Evolutionary conservation across 2,888 invertebrate species (phyloP).

Genomic region (Osedax frankpressi): DNA sequence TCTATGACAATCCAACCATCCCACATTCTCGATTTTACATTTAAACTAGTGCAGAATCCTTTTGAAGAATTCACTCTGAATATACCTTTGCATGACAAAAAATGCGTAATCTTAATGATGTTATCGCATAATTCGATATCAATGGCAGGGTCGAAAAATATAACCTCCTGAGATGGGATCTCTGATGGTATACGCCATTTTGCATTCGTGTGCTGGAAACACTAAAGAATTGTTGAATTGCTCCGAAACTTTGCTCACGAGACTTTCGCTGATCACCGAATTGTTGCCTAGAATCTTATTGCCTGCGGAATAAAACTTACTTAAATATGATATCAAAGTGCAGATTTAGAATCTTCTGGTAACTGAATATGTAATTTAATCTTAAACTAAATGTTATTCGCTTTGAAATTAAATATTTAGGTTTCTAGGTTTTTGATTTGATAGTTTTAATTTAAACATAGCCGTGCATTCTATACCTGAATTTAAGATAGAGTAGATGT

Average conservation of each 20-base stretch:
- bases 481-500: conserved; percentile 59
- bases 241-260: conserved; percentile 37
- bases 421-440: too few species aligned
- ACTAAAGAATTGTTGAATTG: conserved; percentile 51
- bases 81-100: not conserved
- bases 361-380: too few species aligned
- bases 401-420: too few species aligned
- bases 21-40: conserved; percentile 65
- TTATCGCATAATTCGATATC: not conserved
- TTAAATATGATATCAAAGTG: too few species aligned
- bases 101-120: not conserved
- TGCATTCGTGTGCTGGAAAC: conserved; percentile 53
- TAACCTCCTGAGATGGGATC: conserved; percentile 75
- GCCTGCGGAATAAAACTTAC: not conserved
- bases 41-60: not conserved
- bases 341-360: too few species aligned
- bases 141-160: not conserved
- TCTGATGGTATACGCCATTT: conserved; percentile 77
- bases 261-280: not conserved
- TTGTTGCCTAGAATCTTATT: not conserved
- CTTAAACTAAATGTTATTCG: too few species aligned
- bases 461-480: conserved; percentile 43
- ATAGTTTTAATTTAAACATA: too few species aligned
- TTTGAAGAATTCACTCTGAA: not conserved
- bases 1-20: conserved; percentile 86